A percentile compares a stretch with the other conserved stretches of the same genome.
Evolutionary conservation across 2,113 vertebrate species (phyloP).

Genomic region (Hippopotamus amphibius): DNA sequence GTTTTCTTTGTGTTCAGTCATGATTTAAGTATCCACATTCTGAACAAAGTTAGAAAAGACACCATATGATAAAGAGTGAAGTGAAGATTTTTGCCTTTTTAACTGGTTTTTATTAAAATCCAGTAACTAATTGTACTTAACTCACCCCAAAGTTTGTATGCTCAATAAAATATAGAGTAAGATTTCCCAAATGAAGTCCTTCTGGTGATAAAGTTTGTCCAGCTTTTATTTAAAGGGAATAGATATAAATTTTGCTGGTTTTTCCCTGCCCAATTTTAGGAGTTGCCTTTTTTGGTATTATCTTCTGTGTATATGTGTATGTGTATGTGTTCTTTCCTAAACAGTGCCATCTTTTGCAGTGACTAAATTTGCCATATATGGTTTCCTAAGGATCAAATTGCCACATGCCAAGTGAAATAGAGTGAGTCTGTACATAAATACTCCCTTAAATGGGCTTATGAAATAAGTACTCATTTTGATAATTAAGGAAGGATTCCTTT

Average conservation of each 20-base stretch:
- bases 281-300: not conserved
- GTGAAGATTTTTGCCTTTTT: not conserved
- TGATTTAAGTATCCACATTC: not conserved
- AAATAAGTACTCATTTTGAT: not conserved
- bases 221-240: not conserved
- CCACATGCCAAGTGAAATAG: not conserved
- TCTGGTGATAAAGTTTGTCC: not conserved
- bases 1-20: not conserved
- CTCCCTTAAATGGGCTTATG: not conserved
- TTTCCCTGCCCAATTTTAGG: not conserved
- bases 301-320: not conserved
- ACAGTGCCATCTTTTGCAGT: not conserved
- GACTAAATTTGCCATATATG: not conserved
- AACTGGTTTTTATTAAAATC: not conserved
- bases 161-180: not conserved
- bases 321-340: not conserved
- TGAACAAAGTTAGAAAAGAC: conserved; percentile 27
- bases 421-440: not conserved
- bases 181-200: not conserved
- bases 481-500: not conserved
- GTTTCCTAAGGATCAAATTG: not conserved
- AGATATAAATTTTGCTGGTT: not conserved
- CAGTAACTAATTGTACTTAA: not conserved
- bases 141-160: not conserved
- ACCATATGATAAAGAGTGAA: not conserved